Conservation (phyloP, 2,797 vertebrate genomes). For the Champsocephalus esox region DNA sequence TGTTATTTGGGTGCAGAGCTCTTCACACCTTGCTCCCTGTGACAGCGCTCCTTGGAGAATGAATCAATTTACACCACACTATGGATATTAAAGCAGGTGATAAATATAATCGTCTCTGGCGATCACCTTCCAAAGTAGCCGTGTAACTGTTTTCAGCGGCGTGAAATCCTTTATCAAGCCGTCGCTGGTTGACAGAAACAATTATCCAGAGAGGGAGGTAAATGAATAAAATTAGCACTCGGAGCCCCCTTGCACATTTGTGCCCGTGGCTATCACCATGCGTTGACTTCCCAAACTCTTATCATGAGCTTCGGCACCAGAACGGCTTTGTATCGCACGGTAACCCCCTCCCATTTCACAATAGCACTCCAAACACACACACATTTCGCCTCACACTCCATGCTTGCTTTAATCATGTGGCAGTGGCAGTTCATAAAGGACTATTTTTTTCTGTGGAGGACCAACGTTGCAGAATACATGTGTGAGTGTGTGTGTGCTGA, state of each 20-base stretch:
- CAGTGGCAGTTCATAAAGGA: constrained; percentile 49
- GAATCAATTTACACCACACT: constrained; percentile 83
- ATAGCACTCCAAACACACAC: constrained; percentile 30
- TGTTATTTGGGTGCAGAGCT: constrained; percentile 52
- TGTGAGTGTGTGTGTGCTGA: constrained; percentile 36
- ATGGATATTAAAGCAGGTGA: constrained; percentile 85
- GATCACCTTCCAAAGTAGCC: constrained; percentile 85
- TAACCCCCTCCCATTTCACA: constrained; percentile 56
- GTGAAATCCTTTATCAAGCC: constrained; percentile 86
- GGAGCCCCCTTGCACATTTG: constrained; percentile 77
- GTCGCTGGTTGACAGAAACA: constrained; percentile 86
- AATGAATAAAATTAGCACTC: constrained; percentile 87
- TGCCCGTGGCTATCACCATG: constrained; percentile 76
- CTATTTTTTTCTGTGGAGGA: constrained; percentile 43
- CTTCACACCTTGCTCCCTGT: constrained; percentile 60
- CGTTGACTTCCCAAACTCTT: constrained; percentile 80
- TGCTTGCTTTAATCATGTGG: constrained; percentile 61
- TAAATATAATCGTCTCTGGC: constrained; percentile 85
- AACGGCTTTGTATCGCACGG: constrained; percentile 60
- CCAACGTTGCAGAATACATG: constrained; percentile 31
- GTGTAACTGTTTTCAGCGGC: constrained; percentile 83
- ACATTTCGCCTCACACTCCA: constrained; percentile 27
- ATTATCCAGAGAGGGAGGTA: constrained; percentile 85
- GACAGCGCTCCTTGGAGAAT: constrained; percentile 73
- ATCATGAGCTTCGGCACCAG: constrained; percentile 66